Base-by-base conservation (phyloP, 37 sponge, comb jelly and placozoan genomes). In the Oopsacas minuta region DNA sequence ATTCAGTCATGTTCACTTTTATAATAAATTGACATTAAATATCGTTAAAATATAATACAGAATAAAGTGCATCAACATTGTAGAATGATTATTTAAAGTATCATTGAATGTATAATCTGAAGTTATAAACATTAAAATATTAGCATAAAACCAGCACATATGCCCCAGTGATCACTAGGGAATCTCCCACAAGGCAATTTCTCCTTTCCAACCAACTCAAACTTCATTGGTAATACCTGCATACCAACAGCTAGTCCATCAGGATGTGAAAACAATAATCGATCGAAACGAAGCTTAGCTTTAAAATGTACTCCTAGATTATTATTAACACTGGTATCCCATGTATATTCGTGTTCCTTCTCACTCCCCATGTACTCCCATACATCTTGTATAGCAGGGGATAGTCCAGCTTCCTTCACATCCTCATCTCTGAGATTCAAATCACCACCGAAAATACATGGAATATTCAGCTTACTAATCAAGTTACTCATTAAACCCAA, bases 131-230 rank as follows among this genome's bases (percentile, higher is more conserved):
- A 46, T n/a, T 12, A 61, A 61, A 61, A 61, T n/a, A 61, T 34
- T 10, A 61, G 22, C 75, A 61, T 61, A 87, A 89, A 90, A 36
- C 86, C 89, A 1, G 86, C 81, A 88, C 85, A 86, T 35, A 93
- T 82, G 0, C 93, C 93, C 91, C 91, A 93, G 82, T 93, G 93
- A 39, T 93, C 93, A 85, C 93, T 93, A 1, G 93, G 91, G 37
- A 88, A 93, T 35, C 91, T 39, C 10, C 85, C 83, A 12, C 37
- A 39, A 23, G 83, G 32, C 22, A 90, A 15, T 12, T 86, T 39
- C 23, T 90, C 91, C 53, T 89, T 89, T 23, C 93, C 93, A 0
- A 93, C 82, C 61, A 93, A 38, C 32, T 81, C 86, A 86, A 93
- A 90, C 0, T 49, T 52, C 8, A n/a, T 52, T 0, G 90, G 85